Evolutionary conservation across 2,113 vertebrate species (phyloP).

Genomic region (Lipotes vexillifer): DNA sequence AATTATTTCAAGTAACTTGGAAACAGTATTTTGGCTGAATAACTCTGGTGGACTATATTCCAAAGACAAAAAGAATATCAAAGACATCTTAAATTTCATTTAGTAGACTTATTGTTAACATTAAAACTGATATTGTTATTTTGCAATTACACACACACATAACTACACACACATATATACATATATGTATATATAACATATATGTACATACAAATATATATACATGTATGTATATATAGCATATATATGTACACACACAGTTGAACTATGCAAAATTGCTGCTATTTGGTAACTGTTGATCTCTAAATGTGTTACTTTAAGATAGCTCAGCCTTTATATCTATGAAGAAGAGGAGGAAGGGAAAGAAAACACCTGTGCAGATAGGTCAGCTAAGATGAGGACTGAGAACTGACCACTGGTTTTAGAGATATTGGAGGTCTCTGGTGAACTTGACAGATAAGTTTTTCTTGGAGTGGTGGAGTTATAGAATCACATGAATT

Average conservation of each 20-base stretch:
- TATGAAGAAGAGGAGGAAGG: background rate
- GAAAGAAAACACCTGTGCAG: background rate
- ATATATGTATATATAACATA: background rate
- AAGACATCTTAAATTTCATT: background rate
- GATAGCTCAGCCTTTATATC: background rate
- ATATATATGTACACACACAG: background rate
- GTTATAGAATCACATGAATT: background rate
- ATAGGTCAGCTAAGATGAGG: background rate
- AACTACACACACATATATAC: background rate
- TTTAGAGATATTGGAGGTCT: background rate
- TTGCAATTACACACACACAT: background rate
- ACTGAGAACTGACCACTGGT: background rate
- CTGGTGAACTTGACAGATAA: background rate
- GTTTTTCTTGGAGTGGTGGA: background rate
- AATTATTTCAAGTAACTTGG: constrained; percentile 27
- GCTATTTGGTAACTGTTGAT: background rate
- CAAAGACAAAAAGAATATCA: constrained; percentile 13
- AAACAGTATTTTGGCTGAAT: background rate
- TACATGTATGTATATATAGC: no score
- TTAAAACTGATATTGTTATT: background rate
- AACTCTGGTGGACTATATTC: background rate
- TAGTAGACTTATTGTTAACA: background rate
- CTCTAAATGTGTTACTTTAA: background rate
- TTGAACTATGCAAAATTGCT: background rate
- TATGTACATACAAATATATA: background rate